Evolutionary conservation across 64 coral and sea anemone species (phyloP).

Genomic region (Anthopleura sola): DNA sequence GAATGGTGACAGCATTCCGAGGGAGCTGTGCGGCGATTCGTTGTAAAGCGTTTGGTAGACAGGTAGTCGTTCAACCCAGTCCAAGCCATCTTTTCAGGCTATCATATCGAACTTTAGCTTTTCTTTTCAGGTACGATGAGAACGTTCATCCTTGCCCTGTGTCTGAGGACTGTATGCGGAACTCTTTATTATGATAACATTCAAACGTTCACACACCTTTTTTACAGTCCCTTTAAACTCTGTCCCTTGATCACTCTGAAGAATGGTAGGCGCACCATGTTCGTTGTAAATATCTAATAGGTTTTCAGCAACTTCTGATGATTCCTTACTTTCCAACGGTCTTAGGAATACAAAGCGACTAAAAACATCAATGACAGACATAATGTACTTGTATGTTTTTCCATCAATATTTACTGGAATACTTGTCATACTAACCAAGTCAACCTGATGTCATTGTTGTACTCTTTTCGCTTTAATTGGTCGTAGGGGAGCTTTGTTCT

Average conservation of each 20-base stretch:
- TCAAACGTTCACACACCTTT: no score
- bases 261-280: background rate
- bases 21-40: slow-evolving; percentile 28
- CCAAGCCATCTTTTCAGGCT: background rate
- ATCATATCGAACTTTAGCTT: slow-evolving; percentile 25
- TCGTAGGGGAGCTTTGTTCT: slow-evolving; percentile 10
- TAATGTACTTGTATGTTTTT: slow-evolving; percentile 25
- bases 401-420: background rate
- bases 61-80: slow-evolving; percentile 34
- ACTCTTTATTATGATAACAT: background rate
- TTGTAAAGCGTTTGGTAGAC: slow-evolving; percentile 30
- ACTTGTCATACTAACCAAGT: background rate
- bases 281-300: background rate
- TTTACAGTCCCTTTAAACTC: no score
- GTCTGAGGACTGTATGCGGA: background rate
- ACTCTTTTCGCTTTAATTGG: slow-evolving; percentile 1
- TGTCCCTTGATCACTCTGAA: no score
- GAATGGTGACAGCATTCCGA: slow-evolving; percentile 25
- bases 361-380: background rate
- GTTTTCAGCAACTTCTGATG: background rate
- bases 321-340: background rate
- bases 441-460: slow-evolving; percentile 16
- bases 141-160: background rate
- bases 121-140: background rate
- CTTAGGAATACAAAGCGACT: background rate